Evolutionary conservation across 2,113 vertebrate species (phyloP).

Genomic region (Brachyhypopomus gauderio): DNA sequence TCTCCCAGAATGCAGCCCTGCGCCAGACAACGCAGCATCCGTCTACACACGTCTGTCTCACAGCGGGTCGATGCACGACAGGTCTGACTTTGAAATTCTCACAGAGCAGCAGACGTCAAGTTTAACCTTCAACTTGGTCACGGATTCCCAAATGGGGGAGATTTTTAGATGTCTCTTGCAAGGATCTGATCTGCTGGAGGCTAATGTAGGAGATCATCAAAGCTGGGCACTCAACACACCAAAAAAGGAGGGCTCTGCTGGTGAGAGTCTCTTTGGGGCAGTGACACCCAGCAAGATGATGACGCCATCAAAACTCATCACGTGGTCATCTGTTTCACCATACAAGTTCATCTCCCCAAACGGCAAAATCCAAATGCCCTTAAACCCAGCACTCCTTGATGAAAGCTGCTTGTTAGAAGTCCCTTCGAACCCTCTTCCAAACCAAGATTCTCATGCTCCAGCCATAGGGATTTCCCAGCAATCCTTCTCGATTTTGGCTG

Average conservation of each 20-base stretch:
- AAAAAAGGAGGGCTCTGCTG: conserved; percentile 73
- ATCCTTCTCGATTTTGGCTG: conserved; percentile 85
- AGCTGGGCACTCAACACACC: conserved; percentile 85
- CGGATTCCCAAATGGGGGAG: conserved; percentile 96
- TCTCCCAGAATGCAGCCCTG: conserved; percentile 37
- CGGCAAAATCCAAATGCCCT: conserved; percentile 68
- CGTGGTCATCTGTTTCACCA: conserved; percentile 85
- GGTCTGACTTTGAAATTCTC: conserved; percentile 86
- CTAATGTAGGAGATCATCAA: conserved; percentile 70
- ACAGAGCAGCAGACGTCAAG: conserved; percentile 92
- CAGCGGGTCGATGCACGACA: conserved; percentile 69
- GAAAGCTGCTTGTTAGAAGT: conserved; percentile 94
- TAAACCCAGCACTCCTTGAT: conserved; percentile 88
- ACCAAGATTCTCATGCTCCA: conserved; percentile 61
- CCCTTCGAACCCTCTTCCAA: conserved; percentile 69
- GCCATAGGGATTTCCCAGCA: conserved; percentile 71
- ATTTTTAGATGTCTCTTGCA: conserved; percentile 95
- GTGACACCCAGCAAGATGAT: conserved; percentile 70
- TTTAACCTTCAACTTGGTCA: conserved; percentile 92
- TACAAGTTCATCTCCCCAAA: conserved; percentile 72
- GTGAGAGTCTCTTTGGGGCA: conserved; percentile 70
- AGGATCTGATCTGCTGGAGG: conserved; percentile 88
- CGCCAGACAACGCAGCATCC: conserved; percentile 55
- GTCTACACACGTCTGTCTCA: conserved; percentile 61
- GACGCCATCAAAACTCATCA: conserved; percentile 72